Percentiles rank a stretch among this genome's conserved stretches.
phyloP scores from a whole-genome alignment of 2,888 invertebrate genomes.

The Tortricodes alternella region DNA sequence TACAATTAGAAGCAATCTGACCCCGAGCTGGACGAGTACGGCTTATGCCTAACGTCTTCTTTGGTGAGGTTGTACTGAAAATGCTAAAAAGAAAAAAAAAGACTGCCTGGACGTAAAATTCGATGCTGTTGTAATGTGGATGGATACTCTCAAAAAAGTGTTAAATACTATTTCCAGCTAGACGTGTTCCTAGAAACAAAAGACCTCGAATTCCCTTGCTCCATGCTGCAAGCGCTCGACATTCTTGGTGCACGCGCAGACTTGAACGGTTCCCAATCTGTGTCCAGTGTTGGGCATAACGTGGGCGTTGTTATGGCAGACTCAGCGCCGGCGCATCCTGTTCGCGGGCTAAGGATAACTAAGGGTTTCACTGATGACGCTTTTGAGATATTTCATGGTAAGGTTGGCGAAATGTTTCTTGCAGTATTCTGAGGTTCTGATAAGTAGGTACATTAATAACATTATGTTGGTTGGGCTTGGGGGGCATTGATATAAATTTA shows the following conservation, averaged over 20 bases:
- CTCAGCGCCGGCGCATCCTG: slow-evolving; percentile 19
- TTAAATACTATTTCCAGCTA: slow-evolving; percentile 23
- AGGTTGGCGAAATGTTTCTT: background rate
- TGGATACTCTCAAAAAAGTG: no score
- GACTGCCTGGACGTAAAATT: no score
- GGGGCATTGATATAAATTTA: no score
- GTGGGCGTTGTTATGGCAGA: slow-evolving; percentile 35
- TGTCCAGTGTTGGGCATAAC: slow-evolving; percentile 31
- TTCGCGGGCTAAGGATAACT: slow-evolving; percentile 31
- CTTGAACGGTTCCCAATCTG: slow-evolving; percentile 29
- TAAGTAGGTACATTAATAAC: no score
- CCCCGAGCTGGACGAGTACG: no score
- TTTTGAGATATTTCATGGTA: slow-evolving; percentile 33
- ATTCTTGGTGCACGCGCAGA: slow-evolving; percentile 29
- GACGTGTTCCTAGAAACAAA: slow-evolving; percentile 26
- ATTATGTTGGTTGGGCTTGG: no score
- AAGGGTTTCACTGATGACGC: slow-evolving; percentile 20
- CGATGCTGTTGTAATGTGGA: no score
- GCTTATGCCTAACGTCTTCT: no score
- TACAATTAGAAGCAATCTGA: no score
- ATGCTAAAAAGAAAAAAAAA: no score
- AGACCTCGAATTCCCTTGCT: slow-evolving; percentile 28
- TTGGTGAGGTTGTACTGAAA: no score
- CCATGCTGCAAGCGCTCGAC: slow-evolving; percentile 31
- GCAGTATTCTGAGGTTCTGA: no score